A percentile compares a stretch with the other conserved stretches of the same genome.
These are phyloP conservation scores for Camelus dromedarius DNA, from an alignment of 2,113 vertebrate genomes.

Conservation along the genomic window DNA sequence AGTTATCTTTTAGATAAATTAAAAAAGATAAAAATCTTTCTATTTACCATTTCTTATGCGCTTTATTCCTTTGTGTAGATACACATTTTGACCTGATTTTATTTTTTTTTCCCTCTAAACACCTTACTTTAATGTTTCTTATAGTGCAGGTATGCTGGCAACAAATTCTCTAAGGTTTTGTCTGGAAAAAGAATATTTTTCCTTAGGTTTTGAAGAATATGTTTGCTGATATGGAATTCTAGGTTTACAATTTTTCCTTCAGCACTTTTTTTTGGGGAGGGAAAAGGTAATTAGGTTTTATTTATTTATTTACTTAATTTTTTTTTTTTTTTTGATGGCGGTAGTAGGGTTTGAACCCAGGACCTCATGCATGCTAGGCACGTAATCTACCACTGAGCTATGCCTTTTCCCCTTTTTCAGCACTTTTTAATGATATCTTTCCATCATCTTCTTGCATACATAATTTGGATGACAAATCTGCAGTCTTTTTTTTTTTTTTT, in stretches of 20 bases:
- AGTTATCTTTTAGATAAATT: not conserved
- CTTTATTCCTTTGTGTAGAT: not conserved
- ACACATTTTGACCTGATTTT: conserved; percentile 36
- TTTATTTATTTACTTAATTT: too few relatives aligned
- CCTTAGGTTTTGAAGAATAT: not conserved
- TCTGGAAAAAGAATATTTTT: not conserved
- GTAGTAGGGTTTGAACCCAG: too few relatives aligned
- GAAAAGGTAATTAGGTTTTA: too few relatives aligned
- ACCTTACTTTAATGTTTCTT: conserved; percentile 6
- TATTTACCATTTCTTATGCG: not conserved
- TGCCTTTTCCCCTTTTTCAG: too few relatives aligned
- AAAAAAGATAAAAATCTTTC: not conserved
- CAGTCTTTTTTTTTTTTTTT: not conserved
- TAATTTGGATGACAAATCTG: conserved; percentile 38
- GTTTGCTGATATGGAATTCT: conserved; percentile 37
- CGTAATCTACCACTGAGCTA: too few relatives aligned
- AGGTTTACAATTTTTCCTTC: not conserved
- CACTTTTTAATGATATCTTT: not conserved
- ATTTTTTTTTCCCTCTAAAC: not conserved
- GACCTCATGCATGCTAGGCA: too few relatives aligned
- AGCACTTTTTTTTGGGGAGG: not conserved
- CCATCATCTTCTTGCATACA: not conserved
- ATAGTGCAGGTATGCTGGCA: not conserved
- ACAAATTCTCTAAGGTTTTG: not conserved
- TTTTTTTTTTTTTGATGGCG: too few relatives aligned